Evolutionary conservation across 2,888 invertebrate genomes (phyloP).

Genomic region (Drosophila leonis): DNA sequence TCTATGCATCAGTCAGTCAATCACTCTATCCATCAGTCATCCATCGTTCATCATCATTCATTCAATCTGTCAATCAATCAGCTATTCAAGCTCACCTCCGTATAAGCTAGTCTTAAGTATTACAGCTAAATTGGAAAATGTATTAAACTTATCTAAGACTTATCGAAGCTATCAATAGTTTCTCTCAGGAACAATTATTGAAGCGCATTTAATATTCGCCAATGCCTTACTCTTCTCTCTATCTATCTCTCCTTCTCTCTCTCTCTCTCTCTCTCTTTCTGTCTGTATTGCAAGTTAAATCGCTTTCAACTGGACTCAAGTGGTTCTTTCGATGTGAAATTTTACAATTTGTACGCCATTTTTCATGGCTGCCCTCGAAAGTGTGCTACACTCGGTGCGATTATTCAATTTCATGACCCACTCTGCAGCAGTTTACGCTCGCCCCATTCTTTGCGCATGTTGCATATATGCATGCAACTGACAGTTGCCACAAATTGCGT

Average conservation of each 20-base stretch:
- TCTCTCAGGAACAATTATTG: neutral
- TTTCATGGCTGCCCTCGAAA: slow-evolving; percentile 8
- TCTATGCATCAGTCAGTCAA: neutral
- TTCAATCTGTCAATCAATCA: neutral
- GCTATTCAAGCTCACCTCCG: neutral
- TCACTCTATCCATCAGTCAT: neutral
- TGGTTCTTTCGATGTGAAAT: slow-evolving; percentile 7
- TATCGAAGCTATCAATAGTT: neutral
- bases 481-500: slow-evolving; percentile 42
- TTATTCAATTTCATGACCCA: slow-evolving; percentile 21
- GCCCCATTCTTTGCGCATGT: neutral
- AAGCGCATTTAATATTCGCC: neutral
- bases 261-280: neutral
- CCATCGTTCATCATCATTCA: too few relatives aligned
- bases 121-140: neutral
- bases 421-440: neutral
- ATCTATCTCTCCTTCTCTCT: neutral
- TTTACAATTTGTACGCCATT: slow-evolving; percentile 13
- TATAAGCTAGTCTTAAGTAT: neutral
- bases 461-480: slow-evolving; percentile 20
- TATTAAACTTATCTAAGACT: neutral
- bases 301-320: slow-evolving; percentile 10
- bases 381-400: slow-evolving; percentile 4
- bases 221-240: neutral
- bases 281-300: neutral